Percentiles rank a stretch among this genome's conserved stretches.
Conservation (phyloP, 1,140 invertebrate species). For the Amyelois transitella region DNA sequence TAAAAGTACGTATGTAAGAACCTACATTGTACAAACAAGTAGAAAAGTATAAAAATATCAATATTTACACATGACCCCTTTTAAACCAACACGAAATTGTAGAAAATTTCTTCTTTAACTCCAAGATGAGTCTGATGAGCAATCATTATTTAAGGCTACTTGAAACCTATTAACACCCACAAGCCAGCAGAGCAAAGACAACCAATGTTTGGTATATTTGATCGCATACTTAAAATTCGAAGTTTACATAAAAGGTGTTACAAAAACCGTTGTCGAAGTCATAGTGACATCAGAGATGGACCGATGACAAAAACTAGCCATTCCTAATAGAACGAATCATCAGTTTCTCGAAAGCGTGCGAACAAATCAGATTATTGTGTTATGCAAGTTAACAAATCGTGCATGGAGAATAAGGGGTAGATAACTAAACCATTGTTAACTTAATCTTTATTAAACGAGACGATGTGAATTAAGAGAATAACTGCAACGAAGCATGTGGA, state of each 20-base stretch:
- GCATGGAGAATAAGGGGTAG: constrained; percentile 3
- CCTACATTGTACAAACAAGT: too few relatives aligned
- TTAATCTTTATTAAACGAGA: neutral
- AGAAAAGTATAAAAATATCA: too few relatives aligned
- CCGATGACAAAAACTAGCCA: constrained; percentile 6
- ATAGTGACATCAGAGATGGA: constrained; percentile 12
- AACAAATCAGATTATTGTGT: neutral
- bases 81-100: too few relatives aligned
- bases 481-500: neutral
- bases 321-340: constrained; percentile 3
- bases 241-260: constrained; percentile 16
- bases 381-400: constrained; percentile 6
- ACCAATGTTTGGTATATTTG: neutral
- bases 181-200: neutral
- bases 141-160: too few relatives aligned
- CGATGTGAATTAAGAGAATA: neutral
- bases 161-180: neutral
- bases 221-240: neutral
- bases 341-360: constrained; percentile 14
- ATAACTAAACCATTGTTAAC: neutral
- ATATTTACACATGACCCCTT: too few relatives aligned
- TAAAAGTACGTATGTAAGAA: too few relatives aligned
- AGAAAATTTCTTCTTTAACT: too few relatives aligned
- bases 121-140: too few relatives aligned
- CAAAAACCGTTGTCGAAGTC: constrained; percentile 7